phyloP scores from a whole-genome alignment of 2,113 vertebrate genomes.

The Antechinus stuartii region DNA sequence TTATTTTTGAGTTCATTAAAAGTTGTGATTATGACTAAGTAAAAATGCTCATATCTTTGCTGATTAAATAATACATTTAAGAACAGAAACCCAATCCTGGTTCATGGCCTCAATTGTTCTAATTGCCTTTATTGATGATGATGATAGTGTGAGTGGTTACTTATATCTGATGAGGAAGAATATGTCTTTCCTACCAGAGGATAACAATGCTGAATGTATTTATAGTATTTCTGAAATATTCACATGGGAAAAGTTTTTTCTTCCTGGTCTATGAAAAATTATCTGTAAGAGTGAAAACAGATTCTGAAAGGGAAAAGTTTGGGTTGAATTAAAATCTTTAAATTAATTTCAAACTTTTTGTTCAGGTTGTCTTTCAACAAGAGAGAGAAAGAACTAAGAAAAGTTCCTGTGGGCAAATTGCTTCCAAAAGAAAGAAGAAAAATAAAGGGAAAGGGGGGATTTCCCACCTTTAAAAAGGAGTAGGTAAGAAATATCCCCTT shows the following conservation, averaged over 20 bases:
- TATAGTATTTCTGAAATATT: conserved; percentile 30
- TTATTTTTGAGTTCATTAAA: conserved; percentile 17
- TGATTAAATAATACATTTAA: conserved; percentile 12
- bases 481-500: conserved; percentile 80
- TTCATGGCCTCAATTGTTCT: not conserved
- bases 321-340: conserved; percentile 25
- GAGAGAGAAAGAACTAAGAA: conserved; percentile 50
- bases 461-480: conserved; percentile 75
- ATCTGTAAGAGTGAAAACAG: not conserved
- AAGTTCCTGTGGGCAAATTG: conserved; percentile 46
- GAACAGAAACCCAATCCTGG: not conserved
- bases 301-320: conserved; percentile 30
- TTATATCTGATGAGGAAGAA: not conserved
- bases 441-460: conserved; percentile 71
- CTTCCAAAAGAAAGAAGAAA: conserved; percentile 45
- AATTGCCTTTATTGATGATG: not conserved
- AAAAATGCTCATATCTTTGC: conserved; percentile 19
- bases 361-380: conserved; percentile 23
- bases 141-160: not conserved
- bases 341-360: conserved; percentile 14
- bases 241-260: conserved; percentile 16
- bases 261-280: conserved; percentile 12
- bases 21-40: conserved; percentile 1
- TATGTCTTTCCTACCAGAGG: conserved; percentile 1
- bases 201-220: conserved; percentile 12